Evolutionary conservation across 2,888 invertebrate species (phyloP), one percentile per base, ranked within the genome.

Genomic region (Xestoiulus laeticollis): DNA sequence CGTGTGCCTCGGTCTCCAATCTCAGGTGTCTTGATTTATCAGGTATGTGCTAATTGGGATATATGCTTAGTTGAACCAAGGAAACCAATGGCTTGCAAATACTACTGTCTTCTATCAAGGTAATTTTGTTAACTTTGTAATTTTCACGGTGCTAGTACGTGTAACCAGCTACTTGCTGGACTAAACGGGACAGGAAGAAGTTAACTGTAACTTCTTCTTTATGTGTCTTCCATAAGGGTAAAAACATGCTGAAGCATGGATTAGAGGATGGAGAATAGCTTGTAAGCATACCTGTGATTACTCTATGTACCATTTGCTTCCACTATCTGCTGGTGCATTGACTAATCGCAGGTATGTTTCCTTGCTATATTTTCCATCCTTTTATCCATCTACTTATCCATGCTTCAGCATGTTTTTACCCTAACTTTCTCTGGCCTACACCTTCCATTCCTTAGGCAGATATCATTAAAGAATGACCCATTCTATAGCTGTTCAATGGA

Each of bases 11-110:
- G 78, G 78, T 78, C 78, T 30, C 78, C 78, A 78, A 30, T 14
- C 78, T 78, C 78, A 78, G 78, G 78, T 78, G 78, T 78, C 78
- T 30, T 78, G 78, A 78, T 78, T 30, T 78, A 78, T 78, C 78
- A 78, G 78, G 78, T 78, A 78, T 78, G 78, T 78, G 78, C 16
- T 30, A 32, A 78, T 78, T 78, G 78, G 78, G 30, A 26, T 12
- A n/a, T n/a, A 30, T 1, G 30, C 30, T 30, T 30, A 30, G 78
- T 32, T 30, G 30, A 78, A 32, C 26, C 10, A 16, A 26, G 16
- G n/a, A 22, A 5, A 68, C 26, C 26, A 4, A n/a, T 12, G n/a
- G 53, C 53, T 4, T 26, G 22, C 68, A 68, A 26, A 10, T 26
- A 68, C 10, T 5, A 16, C 26, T 2, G 30, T 8, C 78, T 16